These are phyloP conservation scores for Yponomeuta plumbellus DNA, from an alignment of 2,888 invertebrate genomes.

Conservation along the genomic window DNA sequence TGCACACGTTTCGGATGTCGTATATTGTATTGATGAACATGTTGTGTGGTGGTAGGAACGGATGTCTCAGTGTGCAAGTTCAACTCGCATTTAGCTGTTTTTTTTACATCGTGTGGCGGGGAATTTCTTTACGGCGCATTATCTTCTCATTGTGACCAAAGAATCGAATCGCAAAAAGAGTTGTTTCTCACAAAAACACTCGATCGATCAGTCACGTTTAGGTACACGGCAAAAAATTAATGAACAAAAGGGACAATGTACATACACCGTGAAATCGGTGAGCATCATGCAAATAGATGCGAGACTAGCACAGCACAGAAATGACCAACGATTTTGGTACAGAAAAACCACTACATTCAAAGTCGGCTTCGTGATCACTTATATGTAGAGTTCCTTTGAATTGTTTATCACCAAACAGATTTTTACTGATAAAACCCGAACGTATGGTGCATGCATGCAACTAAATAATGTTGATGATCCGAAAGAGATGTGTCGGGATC, in stretches of 20 bases:
- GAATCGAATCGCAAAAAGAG: not conserved
- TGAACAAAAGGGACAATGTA: conserved; percentile 42
- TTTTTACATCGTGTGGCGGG: not conserved
- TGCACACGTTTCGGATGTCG: no score
- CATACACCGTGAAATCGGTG: conserved; percentile 38
- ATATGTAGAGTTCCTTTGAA: no score
- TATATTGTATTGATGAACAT: no score
- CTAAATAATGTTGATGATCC: no score
- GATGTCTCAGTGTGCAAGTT: no score
- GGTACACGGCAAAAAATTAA: conserved; percentile 42
- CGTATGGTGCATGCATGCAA: no score
- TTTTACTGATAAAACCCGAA: no score
- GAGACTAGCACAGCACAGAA: conserved; percentile 33
- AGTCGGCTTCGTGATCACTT: no score
- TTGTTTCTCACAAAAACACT: not conserved
- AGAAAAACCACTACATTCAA: no score
- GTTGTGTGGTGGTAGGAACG: no score
- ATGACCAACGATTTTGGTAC: not conserved
- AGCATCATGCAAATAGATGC: conserved; percentile 55
- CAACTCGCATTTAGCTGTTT: not conserved
- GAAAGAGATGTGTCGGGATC: no score
- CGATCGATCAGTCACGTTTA: conserved; percentile 32
- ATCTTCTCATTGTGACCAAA: not conserved
- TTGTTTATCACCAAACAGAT: no score
- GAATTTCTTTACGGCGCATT: not conserved